A percentile compares a stretch with the other conserved stretches of the same genome.
phyloP scores from a whole-genome alignment of 2,797 vertebrate species.

The Garrulus glandarius region DNA sequence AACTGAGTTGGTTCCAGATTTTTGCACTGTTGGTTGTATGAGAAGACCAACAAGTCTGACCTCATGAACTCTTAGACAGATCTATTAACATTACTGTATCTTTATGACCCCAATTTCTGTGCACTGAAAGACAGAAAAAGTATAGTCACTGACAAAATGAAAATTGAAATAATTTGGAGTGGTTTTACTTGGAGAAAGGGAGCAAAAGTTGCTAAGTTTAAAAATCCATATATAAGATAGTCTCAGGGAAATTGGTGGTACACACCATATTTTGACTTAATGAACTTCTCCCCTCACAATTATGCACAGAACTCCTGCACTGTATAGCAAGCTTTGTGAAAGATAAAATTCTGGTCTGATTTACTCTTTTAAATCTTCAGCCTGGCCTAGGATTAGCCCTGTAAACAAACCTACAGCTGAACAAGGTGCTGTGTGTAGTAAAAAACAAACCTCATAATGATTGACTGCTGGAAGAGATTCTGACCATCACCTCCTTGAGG shows the following conservation, averaged over 20 bases:
- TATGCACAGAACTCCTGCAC: background rate
- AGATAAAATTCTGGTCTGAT: background rate
- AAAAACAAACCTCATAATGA: background rate
- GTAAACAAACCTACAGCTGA: background rate
- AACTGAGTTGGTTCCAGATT: background rate
- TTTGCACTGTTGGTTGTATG: background rate
- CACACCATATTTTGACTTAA: background rate
- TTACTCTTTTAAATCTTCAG: background rate
- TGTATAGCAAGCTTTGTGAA: background rate
- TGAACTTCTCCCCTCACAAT: background rate
- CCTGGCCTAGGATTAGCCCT: background rate
- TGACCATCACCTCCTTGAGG: background rate
- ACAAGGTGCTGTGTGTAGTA: background rate
- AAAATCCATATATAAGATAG: background rate
- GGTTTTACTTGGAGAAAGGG: background rate
- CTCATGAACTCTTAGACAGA: background rate
- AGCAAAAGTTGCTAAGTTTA: background rate
- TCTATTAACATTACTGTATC: background rate
- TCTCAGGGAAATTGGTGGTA: background rate
- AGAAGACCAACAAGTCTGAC: background rate
- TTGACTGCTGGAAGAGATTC: background rate
- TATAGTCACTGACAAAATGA: background rate
- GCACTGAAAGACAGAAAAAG: background rate
- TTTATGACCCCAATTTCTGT: background rate
- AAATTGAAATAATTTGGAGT: background rate